Base-by-base conservation (phyloP, 1,140 invertebrate species). In the Zelostemma sp. region DNA sequence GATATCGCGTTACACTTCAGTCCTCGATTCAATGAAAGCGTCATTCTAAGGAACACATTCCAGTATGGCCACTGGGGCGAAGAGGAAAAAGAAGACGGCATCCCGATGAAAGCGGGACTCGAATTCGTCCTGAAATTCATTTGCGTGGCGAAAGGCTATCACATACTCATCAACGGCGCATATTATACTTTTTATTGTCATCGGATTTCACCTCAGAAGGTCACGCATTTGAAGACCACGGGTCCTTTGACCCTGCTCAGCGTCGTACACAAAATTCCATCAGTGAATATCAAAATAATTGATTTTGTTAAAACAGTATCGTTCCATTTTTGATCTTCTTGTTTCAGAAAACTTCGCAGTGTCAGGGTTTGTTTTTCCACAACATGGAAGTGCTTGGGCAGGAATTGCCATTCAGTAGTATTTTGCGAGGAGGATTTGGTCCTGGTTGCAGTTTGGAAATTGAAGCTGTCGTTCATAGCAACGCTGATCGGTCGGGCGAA, bases 1-100 rank as follows among this genome's bases (percentile, higher is more conserved):
- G 91, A 93, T 67, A 88, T 93, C 57, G 91, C 90, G 17, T 87
- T 96, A 21, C 94, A 96, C 85, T 89, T 95, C 64, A 96, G 96
- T 88, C 91, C 92, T 11, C 86, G 91, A 68, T 90, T 93, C 78
- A 87, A 87, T 72, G 90, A 93, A 68, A 86, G 85, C 71, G 81
- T 87, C 53, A 90, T 94, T 6, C 91, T 97, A 1, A 82, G 93
- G n/a, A 95, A 95, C 82, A 89, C 90, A 38, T 88, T 90, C 68
- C 85, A 89, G 28, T 86, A 88, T 69, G 90, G 90, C 61, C 85
- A 82, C 53, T 96, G 93, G 93, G 93, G 91, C 0, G 78, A 87
- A 4, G 93, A 94, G 81, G 91, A 93, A 69, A 86, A 90, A 68
- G 87, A 89, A 57, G 89, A 89, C 8, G 86, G 82, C 14, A 88